phyloP scores from a whole-genome alignment of 2,113 vertebrate genomes.

The Chaenogobius annularis region DNA sequence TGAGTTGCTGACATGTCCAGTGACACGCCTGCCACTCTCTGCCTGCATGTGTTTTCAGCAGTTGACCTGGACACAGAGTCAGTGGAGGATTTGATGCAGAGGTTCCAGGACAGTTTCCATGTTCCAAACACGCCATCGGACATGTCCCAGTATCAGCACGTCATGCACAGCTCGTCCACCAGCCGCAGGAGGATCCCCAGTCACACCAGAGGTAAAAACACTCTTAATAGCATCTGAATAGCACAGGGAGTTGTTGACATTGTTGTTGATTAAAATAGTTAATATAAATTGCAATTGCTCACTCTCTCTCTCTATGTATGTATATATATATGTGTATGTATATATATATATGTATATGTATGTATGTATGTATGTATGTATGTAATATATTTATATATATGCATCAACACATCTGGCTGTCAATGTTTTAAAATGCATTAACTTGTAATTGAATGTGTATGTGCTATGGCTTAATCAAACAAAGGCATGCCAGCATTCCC shows the following conservation, averaged over 20 bases:
- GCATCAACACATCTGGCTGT: neutral
- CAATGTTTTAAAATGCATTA: neutral
- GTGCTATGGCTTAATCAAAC: neutral
- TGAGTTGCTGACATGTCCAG: constrained; percentile 16
- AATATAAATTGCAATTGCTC: too few relatives aligned
- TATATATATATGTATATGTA: too few relatives aligned
- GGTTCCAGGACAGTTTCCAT: constrained; percentile 96
- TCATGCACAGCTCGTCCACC: constrained; percentile 81
- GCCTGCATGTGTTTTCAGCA: constrained; percentile 61
- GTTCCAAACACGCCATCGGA: constrained; percentile 87
- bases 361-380: too few relatives aligned
- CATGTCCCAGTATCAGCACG: constrained; percentile 89
- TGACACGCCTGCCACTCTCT: constrained; percentile 40
- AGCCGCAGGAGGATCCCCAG: constrained; percentile 85
- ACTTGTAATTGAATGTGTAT: neutral
- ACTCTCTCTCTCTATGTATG: too few relatives aligned
- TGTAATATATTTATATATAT: too few relatives aligned
- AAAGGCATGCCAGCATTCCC: neutral
- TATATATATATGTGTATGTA: too few relatives aligned
- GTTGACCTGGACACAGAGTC: constrained; percentile 87
- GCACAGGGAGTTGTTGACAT: neutral
- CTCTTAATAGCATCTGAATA: neutral
- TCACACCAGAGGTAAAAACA: constrained; percentile 82
- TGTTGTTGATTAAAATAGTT: too few relatives aligned
- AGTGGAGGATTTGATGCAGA: constrained; percentile 94